These are phyloP conservation scores for Nasalis larvatus DNA, from an alignment of 2,113 vertebrate genomes.

Conservation along the genomic window DNA sequence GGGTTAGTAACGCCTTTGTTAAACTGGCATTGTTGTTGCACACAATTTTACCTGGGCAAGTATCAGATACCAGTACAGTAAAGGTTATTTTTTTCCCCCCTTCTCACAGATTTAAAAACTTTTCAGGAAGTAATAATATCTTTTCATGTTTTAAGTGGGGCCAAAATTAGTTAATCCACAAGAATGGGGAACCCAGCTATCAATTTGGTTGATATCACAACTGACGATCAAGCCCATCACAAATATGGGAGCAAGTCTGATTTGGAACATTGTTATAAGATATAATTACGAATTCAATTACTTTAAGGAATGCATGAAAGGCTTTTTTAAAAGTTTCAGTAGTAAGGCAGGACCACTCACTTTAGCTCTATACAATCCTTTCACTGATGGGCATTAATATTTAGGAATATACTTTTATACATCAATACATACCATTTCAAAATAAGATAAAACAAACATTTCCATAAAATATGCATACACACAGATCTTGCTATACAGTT, in stretches of 20 bases:
- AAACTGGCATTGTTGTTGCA: background rate
- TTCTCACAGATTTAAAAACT: background rate
- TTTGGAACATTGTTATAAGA: background rate
- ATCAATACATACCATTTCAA: background rate
- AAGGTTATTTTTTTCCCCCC: background rate
- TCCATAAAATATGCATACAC: background rate
- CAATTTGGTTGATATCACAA: background rate
- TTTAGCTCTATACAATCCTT: background rate
- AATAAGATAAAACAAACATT: constrained; percentile 11
- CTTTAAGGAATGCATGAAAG: background rate
- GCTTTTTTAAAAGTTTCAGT: background rate
- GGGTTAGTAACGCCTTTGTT: background rate
- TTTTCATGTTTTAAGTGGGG: constrained; percentile 10
- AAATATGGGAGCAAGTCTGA: background rate
- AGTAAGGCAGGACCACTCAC: background rate
- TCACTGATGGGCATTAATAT: background rate
- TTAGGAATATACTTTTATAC: background rate
- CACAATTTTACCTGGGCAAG: background rate
- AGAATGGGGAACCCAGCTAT: background rate
- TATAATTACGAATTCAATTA: background rate
- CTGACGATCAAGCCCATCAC: background rate
- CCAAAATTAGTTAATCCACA: background rate
- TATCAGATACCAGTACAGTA: background rate
- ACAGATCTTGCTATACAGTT: background rate
- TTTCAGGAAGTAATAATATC: background rate